Percentiles rank a stretch among this genome's conserved stretches.
Conservation (phyloP, 2,888 invertebrate species). For the Exephanes ischioxanthus region DNA sequence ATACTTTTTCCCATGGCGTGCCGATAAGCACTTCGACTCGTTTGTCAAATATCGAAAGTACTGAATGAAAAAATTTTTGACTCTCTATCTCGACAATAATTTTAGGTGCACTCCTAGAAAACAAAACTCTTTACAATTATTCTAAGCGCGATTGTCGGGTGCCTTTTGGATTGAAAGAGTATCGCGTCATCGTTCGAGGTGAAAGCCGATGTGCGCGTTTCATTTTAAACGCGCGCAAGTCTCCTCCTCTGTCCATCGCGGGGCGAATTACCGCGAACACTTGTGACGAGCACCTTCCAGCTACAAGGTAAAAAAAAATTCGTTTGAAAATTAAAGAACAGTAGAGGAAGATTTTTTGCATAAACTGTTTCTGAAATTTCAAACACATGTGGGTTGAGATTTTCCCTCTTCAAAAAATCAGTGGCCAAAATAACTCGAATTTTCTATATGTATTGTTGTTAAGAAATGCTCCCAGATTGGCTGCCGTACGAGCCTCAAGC, state of each 20-base stretch:
- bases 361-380: too few species aligned
- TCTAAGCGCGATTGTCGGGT: neutral
- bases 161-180: conserved; percentile 1
- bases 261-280: neutral
- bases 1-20: too few species aligned
- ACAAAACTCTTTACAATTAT: neutral
- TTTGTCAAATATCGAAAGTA: neutral
- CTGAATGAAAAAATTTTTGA: neutral
- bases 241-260: neutral
- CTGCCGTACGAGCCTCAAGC: too few species aligned
- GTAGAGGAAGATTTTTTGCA: too few species aligned
- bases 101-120: neutral
- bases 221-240: conserved; percentile 1
- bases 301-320: neutral
- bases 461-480: too few species aligned
- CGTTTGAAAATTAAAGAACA: too few species aligned
- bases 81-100: neutral
- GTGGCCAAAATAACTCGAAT: too few species aligned
- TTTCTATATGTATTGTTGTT: too few species aligned
- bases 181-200: conserved; percentile 20
- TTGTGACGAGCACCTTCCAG: neutral
- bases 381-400: too few species aligned
- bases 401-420: too few species aligned
- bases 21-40: too few species aligned
- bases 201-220: conserved; percentile 32